phyloP scores from a whole-genome alignment of 2,888 invertebrate genomes.

The Cistogaster globosa region DNA sequence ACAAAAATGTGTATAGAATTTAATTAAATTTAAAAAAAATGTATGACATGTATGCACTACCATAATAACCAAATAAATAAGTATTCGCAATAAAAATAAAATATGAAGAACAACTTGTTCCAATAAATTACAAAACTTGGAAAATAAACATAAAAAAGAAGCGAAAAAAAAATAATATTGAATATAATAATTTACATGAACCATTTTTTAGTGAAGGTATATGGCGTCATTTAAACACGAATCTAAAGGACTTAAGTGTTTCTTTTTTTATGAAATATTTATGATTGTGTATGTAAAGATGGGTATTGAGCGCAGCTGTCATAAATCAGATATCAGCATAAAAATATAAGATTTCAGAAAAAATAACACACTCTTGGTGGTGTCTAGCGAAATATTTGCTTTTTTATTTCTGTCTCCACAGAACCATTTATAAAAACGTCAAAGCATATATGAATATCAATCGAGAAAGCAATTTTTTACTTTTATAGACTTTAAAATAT shows the following conservation, averaged over 20 bases:
- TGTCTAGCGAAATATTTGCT: too few relatives aligned
- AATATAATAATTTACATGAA: constrained; percentile 41
- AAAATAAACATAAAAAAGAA: constrained; percentile 27
- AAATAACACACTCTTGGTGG: not conserved
- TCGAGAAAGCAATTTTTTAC: too few relatives aligned
- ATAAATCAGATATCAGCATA: constrained; percentile 59
- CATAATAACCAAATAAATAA: not conserved
- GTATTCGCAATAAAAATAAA: not conserved
- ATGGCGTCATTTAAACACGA: not conserved
- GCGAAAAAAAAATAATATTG: constrained; percentile 23
- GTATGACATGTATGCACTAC: not conserved
- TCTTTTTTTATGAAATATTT: constrained; percentile 9
- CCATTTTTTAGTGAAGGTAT: constrained; percentile 1
- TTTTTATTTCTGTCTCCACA: too few relatives aligned
- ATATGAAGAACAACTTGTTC: not conserved
- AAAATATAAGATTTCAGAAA: constrained; percentile 9
- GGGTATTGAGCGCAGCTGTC: constrained; percentile 50
- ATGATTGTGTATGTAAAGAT: constrained; percentile 9
- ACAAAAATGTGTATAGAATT: not conserved
- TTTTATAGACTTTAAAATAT: too few relatives aligned
- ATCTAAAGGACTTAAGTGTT: not conserved
- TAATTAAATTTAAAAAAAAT: too few relatives aligned
- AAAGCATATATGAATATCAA: too few relatives aligned
- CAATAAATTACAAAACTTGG: not conserved
- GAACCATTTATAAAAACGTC: too few relatives aligned